phyloP scores from a whole-genome alignment of 2,113 vertebrate species.

The Cardinalis cardinalis region DNA sequence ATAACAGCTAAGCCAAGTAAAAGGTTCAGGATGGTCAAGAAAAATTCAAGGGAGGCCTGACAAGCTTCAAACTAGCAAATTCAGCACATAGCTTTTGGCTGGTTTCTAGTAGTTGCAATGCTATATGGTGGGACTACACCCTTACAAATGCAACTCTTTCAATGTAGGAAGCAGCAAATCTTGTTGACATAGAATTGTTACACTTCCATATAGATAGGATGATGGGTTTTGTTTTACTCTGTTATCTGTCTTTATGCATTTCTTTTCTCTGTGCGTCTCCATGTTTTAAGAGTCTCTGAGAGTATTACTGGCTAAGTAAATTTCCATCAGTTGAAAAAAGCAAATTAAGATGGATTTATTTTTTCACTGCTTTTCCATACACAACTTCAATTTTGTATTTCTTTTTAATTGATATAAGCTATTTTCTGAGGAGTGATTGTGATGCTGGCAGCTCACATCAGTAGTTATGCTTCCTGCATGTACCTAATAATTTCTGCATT shows the following conservation, averaged over 20 bases:
- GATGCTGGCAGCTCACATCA: background rate
- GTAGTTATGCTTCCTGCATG: background rate
- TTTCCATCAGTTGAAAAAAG: background rate
- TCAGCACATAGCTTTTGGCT: background rate
- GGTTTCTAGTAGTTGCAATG: background rate
- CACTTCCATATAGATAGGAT: background rate
- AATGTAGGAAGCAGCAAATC: background rate
- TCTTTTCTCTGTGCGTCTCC: background rate
- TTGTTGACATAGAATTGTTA: background rate
- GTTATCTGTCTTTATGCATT: background rate
- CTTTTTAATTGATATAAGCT: background rate
- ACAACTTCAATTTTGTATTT: background rate
- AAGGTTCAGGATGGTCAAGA: background rate
- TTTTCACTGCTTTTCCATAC: background rate
- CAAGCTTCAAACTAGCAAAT: background rate
- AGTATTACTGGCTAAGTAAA: background rate
- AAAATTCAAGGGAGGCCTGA: background rate
- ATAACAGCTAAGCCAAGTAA: background rate
- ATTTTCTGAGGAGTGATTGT: background rate
- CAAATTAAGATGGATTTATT: background rate
- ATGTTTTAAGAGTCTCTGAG: background rate
- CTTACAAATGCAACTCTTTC: background rate
- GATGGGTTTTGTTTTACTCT: background rate
- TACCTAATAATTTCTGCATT: background rate
- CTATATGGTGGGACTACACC: background rate